Evolutionary conservation across 2,888 invertebrate genomes (phyloP).

Genomic region (Clanis bilineata): DNA sequence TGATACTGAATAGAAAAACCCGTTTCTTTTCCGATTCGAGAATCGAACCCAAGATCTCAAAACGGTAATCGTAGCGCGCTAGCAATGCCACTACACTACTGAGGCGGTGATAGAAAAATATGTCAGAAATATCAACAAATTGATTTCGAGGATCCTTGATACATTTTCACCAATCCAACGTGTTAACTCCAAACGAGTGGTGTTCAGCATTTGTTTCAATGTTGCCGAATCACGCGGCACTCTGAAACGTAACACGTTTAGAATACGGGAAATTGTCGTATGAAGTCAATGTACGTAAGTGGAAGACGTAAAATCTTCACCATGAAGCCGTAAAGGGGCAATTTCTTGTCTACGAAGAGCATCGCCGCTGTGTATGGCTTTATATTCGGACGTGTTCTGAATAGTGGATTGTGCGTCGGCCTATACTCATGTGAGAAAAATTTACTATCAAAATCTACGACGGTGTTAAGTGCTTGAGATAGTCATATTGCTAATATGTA

Average conservation of each 20-base stretch:
- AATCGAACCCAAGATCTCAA: too few relatives aligned
- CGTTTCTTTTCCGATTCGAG: too few relatives aligned
- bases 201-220: conserved; percentile 8
- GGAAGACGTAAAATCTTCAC: conserved; percentile 66
- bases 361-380: conserved; percentile 51
- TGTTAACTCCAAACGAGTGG: not conserved
- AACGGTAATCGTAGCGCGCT: too few relatives aligned
- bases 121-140: not conserved
- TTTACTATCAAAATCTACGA: conserved; percentile 23
- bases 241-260: conserved; percentile 44
- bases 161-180: not conserved
- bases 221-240: not conserved
- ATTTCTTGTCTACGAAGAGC: conserved; percentile 67
- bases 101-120: not conserved
- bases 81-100: too few relatives aligned
- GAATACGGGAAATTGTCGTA: conserved; percentile 58
- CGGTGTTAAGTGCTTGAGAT: conserved; percentile 4
- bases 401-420: conserved; percentile 40
- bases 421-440: conserved; percentile 17
- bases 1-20: too few relatives aligned
- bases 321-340: conserved; percentile 66
- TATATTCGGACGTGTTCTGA: conserved; percentile 58
- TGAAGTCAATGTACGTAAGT: conserved; percentile 69
- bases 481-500: not conserved
- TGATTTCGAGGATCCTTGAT: not conserved